Evolutionary conservation across 2,888 invertebrate genomes (phyloP), one percentile per base, ranked within the genome.

Genomic region (Neoitamus cyanurus): DNA sequence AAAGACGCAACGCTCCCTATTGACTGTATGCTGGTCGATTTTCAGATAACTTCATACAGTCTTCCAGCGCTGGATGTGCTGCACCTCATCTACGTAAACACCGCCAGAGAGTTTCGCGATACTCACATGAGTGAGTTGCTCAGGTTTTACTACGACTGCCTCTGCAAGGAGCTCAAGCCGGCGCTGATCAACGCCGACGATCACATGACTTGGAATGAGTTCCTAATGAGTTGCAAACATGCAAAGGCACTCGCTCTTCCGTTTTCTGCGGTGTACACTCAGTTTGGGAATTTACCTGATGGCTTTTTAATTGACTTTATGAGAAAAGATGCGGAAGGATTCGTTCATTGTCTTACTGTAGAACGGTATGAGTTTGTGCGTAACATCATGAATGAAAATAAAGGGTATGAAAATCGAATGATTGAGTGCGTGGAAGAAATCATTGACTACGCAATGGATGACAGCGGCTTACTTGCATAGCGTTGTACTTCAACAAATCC

Each of bases 21-120:
- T 28, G 92, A 92, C 48, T 94, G 94, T 87, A 87, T 93, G 28
- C 88, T 95, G 7, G 92, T 95, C 1, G 95, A 95, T 89, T 95
- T 93, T 87, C 94, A 94, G 90, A 91, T 94, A 31, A 89, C 92
- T 0, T 91, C 93, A 75, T 94, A 93, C 87, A 92, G 92, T 82
- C 94, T 94, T 1, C 93, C 94, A 2, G 92, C 94, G 11, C 93
- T 93, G 28, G 95, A 95, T 48, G 77, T 88, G 1, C 72, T 86
- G 5, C 70, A 86, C 6, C 86, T 87, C 28, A 73, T 87, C 3
- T 85, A 87, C 77, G 31, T 87, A 13, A 87, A 86, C 48, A 69
- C 86, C 0, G 68, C 34, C n/a, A 84, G 85, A 28, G 72, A 85
- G 6, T 28, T 69, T 34, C 25, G 82, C 5, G 69, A 82, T 15